Conservation (phyloP, 2,797 vertebrate genomes). For the Pseudochaenichthys georgianus region DNA sequence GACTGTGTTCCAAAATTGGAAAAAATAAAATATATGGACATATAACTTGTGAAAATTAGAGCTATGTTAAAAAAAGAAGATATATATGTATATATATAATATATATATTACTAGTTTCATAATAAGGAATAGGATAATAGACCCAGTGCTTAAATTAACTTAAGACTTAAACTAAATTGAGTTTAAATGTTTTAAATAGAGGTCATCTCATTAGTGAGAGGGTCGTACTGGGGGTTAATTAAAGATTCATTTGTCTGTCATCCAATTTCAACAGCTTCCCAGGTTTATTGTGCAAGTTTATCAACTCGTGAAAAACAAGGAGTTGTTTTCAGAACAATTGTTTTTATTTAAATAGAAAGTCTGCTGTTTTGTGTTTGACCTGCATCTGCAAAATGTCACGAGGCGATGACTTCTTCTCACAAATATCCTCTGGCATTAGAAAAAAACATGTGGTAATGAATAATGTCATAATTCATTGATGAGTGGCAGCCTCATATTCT, state of each 20-base stretch:
- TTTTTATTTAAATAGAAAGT: background rate
- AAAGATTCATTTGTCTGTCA: constrained; percentile 17
- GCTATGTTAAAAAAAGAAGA: no score
- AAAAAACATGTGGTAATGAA: background rate
- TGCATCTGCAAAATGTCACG: background rate
- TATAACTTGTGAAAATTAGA: no score
- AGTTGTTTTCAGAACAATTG: background rate
- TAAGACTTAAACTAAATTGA: background rate
- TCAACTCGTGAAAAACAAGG: background rate
- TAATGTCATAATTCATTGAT: background rate
- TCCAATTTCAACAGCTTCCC: background rate
- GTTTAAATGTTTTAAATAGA: background rate
- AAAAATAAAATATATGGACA: no score
- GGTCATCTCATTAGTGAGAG: background rate
- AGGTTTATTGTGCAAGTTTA: background rate
- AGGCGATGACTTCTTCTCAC: background rate
- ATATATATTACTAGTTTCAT: background rate
- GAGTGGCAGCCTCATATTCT: background rate
- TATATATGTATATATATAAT: no score
- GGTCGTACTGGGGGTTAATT: constrained; percentile 4
- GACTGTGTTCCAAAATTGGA: no score
- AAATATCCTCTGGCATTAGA: background rate
- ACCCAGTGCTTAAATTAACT: no score
- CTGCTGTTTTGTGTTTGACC: background rate
- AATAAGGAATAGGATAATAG: background rate